Percentiles rank a stretch among this genome's conserved stretches.
These are phyloP conservation scores for Himalopsyche tibetana DNA, from an alignment of 2,888 invertebrate genomes.

Conservation along the genomic window DNA sequence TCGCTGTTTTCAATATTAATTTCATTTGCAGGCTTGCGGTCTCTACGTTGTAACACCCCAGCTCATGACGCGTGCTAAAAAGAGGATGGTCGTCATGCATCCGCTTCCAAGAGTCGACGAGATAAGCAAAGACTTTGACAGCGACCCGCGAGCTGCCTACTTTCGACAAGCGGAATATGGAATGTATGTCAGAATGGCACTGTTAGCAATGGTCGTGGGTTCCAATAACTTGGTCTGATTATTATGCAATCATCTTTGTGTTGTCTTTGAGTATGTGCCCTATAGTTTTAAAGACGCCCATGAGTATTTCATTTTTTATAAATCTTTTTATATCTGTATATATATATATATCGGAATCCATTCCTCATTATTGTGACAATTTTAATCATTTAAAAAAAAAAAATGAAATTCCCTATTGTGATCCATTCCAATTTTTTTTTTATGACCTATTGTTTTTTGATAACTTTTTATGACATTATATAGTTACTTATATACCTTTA, in stretches of 20 bases:
- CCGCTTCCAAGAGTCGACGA: slow-evolving; percentile 96
- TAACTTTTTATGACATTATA: slow-evolving; percentile 8
- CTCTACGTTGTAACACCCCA: slow-evolving; percentile 94
- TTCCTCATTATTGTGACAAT: background rate
- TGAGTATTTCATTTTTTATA: too few species aligned
- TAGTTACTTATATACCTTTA: background rate
- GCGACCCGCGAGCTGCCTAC: slow-evolving; percentile 97
- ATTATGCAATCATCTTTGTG: background rate
- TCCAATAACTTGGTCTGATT: slow-evolving; percentile 63
- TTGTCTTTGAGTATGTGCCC: background rate
- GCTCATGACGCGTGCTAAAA: slow-evolving; percentile 95
- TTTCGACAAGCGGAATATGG: slow-evolving; percentile 99
- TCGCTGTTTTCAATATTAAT: slow-evolving; percentile 41
- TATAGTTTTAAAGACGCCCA: too few species aligned
- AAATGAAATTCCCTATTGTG: slow-evolving; percentile 38
- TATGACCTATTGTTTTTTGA: slow-evolving; percentile 20
- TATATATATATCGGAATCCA: background rate
- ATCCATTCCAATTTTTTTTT: slow-evolving; percentile 29
- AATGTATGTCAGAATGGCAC: slow-evolving; percentile 98
- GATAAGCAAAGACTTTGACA: slow-evolving; percentile 96
- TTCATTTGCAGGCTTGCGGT: slow-evolving; percentile 84
- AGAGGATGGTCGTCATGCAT: slow-evolving; percentile 97
- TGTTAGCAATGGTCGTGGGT: slow-evolving; percentile 93
- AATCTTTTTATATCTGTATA: too few species aligned
- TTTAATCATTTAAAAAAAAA: slow-evolving; percentile 13